Percentiles rank a stretch among this genome's conserved stretches.
These are phyloP conservation scores for Trichonephila inaurata DNA, from an alignment of 1,140 invertebrate genomes.

Conservation along the genomic window DNA sequence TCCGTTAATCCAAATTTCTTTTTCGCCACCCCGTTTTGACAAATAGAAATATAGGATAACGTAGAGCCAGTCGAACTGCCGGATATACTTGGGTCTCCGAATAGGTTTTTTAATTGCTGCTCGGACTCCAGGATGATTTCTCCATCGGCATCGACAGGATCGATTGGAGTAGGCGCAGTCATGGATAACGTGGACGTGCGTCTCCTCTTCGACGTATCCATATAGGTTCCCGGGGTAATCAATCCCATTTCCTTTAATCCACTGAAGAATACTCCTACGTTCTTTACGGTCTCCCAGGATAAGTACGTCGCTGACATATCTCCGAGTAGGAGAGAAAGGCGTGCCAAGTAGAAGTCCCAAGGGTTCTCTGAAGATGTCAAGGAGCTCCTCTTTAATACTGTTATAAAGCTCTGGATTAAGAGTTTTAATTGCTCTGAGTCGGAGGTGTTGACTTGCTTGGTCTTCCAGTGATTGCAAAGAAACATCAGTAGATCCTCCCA, in stretches of 20 bases:
- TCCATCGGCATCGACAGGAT: not conserved
- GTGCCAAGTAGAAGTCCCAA: not conserved
- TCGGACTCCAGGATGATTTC: not conserved
- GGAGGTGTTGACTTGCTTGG: not conserved
- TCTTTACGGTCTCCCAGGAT: not conserved
- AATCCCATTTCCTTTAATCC: not conserved
- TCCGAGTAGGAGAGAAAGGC: not conserved
- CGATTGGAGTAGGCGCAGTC: not conserved
- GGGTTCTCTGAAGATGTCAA: not conserved
- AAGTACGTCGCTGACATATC: not conserved
- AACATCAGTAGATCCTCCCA: not conserved
- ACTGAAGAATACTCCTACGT: not conserved
- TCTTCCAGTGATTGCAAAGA: not conserved
- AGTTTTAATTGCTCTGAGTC: not conserved
- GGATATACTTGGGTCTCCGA: not conserved
- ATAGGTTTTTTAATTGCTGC: not conserved
- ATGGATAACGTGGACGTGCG: not conserved
- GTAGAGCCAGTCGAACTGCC: not conserved
- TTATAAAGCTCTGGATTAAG: not conserved
- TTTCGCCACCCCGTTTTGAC: not conserved
- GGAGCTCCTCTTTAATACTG: not conserved
- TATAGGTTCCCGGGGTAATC: not conserved
- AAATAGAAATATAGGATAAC: not conserved
- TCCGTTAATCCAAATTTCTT: not conserved
- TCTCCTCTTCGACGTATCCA: not conserved